Evolutionary conservation across 2,113 vertebrate genomes (phyloP).

Genomic region (Pituophis catenifer): DNA sequence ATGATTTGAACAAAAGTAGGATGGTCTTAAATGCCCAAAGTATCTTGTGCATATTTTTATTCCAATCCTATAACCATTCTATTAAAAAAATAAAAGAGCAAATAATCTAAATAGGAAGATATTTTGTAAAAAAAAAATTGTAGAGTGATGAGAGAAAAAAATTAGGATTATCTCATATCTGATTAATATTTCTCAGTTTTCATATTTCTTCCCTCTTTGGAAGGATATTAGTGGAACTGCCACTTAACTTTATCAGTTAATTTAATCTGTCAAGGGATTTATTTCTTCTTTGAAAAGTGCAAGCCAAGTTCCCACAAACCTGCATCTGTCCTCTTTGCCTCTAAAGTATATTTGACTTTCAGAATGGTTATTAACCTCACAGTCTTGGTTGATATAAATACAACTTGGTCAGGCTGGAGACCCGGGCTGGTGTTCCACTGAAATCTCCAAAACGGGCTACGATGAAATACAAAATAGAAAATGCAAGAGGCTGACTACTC

Average conservation of each 20-base stretch:
- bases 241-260: background rate
- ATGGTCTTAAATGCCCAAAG: background rate
- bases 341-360: background rate
- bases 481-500: background rate
- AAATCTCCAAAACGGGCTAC: background rate
- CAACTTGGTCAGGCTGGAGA: background rate
- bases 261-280: background rate
- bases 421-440: background rate
- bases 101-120: background rate
- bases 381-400: background rate
- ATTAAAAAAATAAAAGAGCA: background rate
- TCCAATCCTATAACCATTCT: fast-evolving
- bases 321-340: fast-evolving
- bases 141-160: background rate
- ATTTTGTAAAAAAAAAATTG: background rate
- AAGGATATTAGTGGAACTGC: background rate
- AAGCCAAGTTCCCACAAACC: background rate
- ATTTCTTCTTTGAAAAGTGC: background rate
- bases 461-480: background rate
- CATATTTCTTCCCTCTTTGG: background rate
- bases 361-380: background rate
- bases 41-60: too few species aligned
- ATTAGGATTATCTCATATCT: background rate
- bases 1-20: background rate
- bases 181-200: background rate